These are phyloP conservation scores for Stegodyphus mimosarum DNA, from an alignment of 1,140 invertebrate genomes.

Conservation along the genomic window DNA sequence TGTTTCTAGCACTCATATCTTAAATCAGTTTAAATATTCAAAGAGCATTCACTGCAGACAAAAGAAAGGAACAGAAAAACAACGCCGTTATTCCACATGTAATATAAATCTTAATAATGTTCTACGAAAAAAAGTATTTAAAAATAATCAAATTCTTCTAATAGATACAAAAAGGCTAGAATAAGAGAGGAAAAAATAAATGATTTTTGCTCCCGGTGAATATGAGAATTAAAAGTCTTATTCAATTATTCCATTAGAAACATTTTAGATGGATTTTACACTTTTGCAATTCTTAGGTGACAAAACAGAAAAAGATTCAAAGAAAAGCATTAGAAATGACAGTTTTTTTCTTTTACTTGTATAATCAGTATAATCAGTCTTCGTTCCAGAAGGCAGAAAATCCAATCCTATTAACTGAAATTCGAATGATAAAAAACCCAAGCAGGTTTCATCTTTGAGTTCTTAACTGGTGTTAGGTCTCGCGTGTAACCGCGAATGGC, in stretches of 20 bases:
- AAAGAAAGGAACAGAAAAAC: too few relatives aligned
- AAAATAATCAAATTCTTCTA: background rate
- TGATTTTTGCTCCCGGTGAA: background rate
- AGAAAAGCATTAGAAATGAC: slow-evolving; percentile 17
- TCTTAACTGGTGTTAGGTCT: slow-evolving; percentile 29
- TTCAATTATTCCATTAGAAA: slow-evolving; percentile 45
- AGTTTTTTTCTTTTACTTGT: background rate
- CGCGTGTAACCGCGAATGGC: slow-evolving; percentile 12
- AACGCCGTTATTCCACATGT: too few relatives aligned
- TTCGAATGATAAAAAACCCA: slow-evolving; percentile 34
- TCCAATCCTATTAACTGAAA: slow-evolving; percentile 33
- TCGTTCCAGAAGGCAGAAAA: slow-evolving; percentile 6
- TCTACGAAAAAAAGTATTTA: too few relatives aligned
- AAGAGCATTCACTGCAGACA: too few relatives aligned
- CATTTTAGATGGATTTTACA: background rate
- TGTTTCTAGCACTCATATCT: too few relatives aligned
- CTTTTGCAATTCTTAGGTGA: slow-evolving; percentile 22
- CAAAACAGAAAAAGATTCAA: slow-evolving; percentile 19
- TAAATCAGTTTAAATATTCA: too few relatives aligned
- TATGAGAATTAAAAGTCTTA: slow-evolving; percentile 45
- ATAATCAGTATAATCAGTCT: slow-evolving; percentile 21
- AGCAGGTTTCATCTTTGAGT: slow-evolving; percentile 8
- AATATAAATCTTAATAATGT: too few relatives aligned
- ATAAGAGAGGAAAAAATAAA: background rate
- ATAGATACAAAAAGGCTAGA: background rate